Evolutionary conservation across 2,888 invertebrate genomes (phyloP).

Genomic region (Cerastis leucographa): DNA sequence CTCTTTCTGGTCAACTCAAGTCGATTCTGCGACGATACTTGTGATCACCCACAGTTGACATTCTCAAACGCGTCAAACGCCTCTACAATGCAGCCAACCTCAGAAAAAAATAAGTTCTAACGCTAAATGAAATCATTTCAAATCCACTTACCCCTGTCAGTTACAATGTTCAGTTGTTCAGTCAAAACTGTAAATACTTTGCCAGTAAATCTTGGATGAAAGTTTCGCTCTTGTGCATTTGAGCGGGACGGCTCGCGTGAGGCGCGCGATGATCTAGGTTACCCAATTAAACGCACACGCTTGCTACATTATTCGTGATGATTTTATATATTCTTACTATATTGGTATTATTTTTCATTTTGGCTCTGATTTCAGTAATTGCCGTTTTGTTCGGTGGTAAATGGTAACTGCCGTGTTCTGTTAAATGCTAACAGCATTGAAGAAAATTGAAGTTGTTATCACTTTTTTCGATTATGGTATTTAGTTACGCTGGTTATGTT

Average conservation of each 20-base stretch:
- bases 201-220: conserved; percentile 72
- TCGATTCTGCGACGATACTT: background rate
- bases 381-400: conserved; percentile 6
- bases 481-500: background rate
- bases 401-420: background rate
- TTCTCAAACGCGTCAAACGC: background rate
- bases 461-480: background rate
- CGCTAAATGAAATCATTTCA: conserved; percentile 23
- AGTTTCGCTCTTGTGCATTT: conserved; percentile 70
- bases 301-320: conserved; percentile 57
- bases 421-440: background rate
- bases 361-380: conserved; percentile 6
- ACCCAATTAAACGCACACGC: conserved; percentile 69
- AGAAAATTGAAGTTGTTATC: background rate
- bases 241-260: conserved; percentile 68
- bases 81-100: background rate
- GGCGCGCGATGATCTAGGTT: conserved; percentile 74
- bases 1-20: background rate
- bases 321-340: conserved; percentile 52
- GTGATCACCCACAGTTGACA: background rate
- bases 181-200: conserved; percentile 61
- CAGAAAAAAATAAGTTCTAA: conserved; percentile 14
- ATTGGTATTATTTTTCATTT: conserved; percentile 26
- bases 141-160: conserved; percentile 11
- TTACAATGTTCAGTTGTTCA: conserved; percentile 42